Percentiles rank a stretch among this genome's conserved stretches.
Conservation (phyloP, 2,888 invertebrate genomes). For the Polietes domitor region DNA sequence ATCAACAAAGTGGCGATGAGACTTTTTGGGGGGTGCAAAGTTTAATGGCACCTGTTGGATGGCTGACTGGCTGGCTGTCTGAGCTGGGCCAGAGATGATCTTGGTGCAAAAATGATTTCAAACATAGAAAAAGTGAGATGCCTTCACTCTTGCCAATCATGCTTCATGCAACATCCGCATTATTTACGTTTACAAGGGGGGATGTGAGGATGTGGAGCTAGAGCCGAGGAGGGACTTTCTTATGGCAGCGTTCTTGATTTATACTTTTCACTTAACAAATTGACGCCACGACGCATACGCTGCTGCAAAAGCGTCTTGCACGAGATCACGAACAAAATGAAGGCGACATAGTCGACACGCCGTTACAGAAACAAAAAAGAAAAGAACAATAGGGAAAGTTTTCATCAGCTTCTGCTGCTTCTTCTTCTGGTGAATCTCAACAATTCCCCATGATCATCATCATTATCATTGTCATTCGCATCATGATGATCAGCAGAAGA, state of each 20-base stretch:
- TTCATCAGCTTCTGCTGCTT: conserved; percentile 44
- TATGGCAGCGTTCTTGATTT: conserved; percentile 59
- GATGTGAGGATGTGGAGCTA: background rate
- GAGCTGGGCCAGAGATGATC: background rate
- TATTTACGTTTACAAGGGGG: conserved; percentile 12
- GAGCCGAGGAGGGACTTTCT: no score
- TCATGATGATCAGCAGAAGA: no score
- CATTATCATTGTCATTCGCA: background rate
- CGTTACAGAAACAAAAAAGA: background rate
- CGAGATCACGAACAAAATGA: conserved; percentile 54
- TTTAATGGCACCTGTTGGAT: conserved; percentile 62
- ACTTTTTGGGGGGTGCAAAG: conserved; percentile 24
- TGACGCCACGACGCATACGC: conserved; percentile 54
- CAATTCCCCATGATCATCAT: conserved; percentile 15
- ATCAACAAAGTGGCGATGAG: conserved; percentile 64
- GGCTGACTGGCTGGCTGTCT: background rate
- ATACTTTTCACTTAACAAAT: conserved; percentile 60
- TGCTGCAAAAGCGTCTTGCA: conserved; percentile 44
- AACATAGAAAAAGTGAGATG: conserved; percentile 58
- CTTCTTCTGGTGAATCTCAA: conserved; percentile 20
- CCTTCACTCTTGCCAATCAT: no score
- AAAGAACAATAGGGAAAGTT: conserved; percentile 67
- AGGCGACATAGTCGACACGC: conserved; percentile 38
- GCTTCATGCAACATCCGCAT: conserved; percentile 59
- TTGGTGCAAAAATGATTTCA: conserved; percentile 4